Base-by-base conservation (phyloP, 2,113 vertebrate species). In the Chunga burmeisteri region DNA sequence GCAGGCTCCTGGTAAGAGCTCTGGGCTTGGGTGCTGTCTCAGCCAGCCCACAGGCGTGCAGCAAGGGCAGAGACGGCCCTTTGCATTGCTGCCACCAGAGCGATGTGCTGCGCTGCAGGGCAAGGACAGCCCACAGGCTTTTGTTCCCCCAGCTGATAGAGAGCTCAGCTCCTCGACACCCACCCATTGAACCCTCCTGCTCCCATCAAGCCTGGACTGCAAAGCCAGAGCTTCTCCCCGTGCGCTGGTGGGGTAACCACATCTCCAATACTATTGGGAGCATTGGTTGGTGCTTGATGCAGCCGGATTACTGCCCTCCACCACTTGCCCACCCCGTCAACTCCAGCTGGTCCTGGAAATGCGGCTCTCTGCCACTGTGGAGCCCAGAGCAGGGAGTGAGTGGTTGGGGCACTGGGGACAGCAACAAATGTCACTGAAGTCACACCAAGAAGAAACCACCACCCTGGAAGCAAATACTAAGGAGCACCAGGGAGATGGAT, bases 271-370 rank as follows among this genome's bases (percentile, higher is more conserved):
- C 25, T 29, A 14, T 0, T 4, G 15, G 56, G 22, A 63, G 16
- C 75, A 42, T 3, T 0, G 1, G 29, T 5, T 1, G 1, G 56
- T 16, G 44, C 2, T 1, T 0, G 0, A 55, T 29, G 38, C 29
- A 34, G n/a, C 36, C 0, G 0, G 46, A 58, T 14, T 53, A 46
- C 21, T 16, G n/a, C 32, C 5, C 25, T 29, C 58, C 49, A 14
- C 20, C 2, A 2, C 63, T 63, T 44, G 46, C 49, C 32, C 49
- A 38, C 34, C 14, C 74, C 46, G 26, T 14, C 59, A 44, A 13
- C 52, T 38, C 34, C 46, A 4, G 1, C 27, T 18, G 30, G 21
- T 46, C 17, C 47, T 52, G 72, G 26, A 50, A 87, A 71, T 3
- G 19, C 23, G 26, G 38, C 21, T 68, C 70, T 73, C 52, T 66